These are phyloP conservation scores for Catocala fraxini DNA, from an alignment of 2,888 invertebrate genomes.

Conservation along the genomic window DNA sequence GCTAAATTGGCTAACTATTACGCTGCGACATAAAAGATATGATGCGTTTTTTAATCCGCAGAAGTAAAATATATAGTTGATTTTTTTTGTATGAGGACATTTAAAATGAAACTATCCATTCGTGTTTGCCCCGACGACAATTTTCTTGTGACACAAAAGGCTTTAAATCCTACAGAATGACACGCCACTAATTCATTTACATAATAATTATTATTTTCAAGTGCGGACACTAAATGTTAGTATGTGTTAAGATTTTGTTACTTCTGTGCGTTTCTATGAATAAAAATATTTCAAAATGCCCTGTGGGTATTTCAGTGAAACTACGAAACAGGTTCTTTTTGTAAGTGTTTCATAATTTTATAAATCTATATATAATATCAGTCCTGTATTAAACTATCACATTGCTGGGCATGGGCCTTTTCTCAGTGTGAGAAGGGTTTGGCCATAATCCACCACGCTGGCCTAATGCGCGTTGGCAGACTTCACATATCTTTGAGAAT, in stretches of 20 bases:
- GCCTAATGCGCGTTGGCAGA: too few relatives aligned
- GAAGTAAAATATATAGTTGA: too few relatives aligned
- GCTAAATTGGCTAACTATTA: too few relatives aligned
- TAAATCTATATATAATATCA: neutral
- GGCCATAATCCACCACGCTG: too few relatives aligned
- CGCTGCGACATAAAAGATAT: too few relatives aligned
- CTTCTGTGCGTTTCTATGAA: slow-evolving; percentile 22
- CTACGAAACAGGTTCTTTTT: slow-evolving; percentile 70
- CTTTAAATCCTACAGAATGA: slow-evolving; percentile 66
- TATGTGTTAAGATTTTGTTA: slow-evolving; percentile 28
- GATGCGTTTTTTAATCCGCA: too few relatives aligned
- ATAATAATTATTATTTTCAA: slow-evolving; percentile 69
- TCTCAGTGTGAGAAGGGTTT: too few relatives aligned
- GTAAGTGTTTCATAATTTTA: slow-evolving; percentile 61
- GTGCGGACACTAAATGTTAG: slow-evolving; percentile 55
- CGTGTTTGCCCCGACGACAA: slow-evolving; percentile 58
- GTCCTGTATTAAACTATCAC: too few relatives aligned
- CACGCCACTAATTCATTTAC: slow-evolving; percentile 78
- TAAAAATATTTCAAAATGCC: slow-evolving; percentile 66
- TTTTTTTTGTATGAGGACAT: slow-evolving; percentile 12
- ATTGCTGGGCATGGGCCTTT: too few relatives aligned
- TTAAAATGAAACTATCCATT: slow-evolving; percentile 29
- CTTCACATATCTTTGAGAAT: too few relatives aligned
- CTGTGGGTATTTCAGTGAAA: slow-evolving; percentile 79
- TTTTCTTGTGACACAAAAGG: slow-evolving; percentile 60